These are phyloP conservation scores for Trialeurodes vaporariorum DNA, from an alignment of 1,140 invertebrate species.

Conservation along the genomic window DNA sequence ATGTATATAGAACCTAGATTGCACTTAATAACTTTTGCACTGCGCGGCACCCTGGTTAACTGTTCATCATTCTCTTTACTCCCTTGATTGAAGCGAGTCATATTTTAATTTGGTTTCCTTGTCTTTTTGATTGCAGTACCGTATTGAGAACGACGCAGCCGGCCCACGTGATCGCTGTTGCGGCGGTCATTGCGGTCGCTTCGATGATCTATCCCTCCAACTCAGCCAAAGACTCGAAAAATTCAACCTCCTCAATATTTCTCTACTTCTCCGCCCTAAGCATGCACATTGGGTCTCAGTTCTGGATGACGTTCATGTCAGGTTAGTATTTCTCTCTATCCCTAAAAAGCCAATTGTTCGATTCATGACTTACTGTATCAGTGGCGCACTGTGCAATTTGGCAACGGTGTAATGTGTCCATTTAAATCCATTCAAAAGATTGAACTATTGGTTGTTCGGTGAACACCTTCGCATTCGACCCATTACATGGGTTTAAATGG, in stretches of 20 bases:
- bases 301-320: slow-evolving; percentile 83
- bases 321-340: too few species aligned
- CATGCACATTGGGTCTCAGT: slow-evolving; percentile 64
- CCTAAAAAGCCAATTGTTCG: too few species aligned
- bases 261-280: slow-evolving; percentile 60
- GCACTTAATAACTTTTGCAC: too few species aligned
- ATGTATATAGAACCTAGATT: too few species aligned
- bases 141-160: slow-evolving; percentile 57
- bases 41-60: too few species aligned
- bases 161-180: slow-evolving; percentile 53
- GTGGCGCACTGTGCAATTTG: too few species aligned
- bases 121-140: slow-evolving; percentile 42
- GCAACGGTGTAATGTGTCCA: too few species aligned
- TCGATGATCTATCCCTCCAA: slow-evolving; percentile 13
- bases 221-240: not conserved
- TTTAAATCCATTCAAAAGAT: too few species aligned
- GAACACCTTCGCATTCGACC: too few species aligned
- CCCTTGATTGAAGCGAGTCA: slow-evolving; percentile 1
- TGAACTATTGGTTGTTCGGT: too few species aligned
- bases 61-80: not conserved
- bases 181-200: slow-evolving; percentile 48
- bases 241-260: slow-evolving; percentile 36
- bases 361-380: too few species aligned
- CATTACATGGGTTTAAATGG: too few species aligned
- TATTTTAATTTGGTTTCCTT: slow-evolving; percentile 5